These are phyloP conservation scores for Cotesia typhae DNA, from an alignment of 1,140 invertebrate genomes.

Conservation along the genomic window DNA sequence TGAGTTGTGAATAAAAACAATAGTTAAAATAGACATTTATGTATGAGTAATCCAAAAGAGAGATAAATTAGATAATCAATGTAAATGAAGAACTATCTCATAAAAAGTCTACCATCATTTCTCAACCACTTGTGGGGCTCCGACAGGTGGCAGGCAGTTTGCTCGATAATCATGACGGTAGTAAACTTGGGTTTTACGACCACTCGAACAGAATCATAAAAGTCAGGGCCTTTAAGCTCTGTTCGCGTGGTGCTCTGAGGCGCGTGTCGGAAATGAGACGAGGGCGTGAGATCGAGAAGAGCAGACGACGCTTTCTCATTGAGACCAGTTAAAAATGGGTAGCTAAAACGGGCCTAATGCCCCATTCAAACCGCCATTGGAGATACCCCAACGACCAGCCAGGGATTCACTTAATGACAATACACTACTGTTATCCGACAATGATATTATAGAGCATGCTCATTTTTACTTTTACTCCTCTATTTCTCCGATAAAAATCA, in stretches of 20 bases:
- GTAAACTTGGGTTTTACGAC: constrained; percentile 67
- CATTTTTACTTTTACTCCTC: constrained; percentile 8
- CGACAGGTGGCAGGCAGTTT: constrained; percentile 67
- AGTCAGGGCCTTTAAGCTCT: constrained; percentile 65
- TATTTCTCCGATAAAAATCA: background rate
- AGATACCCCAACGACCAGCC: constrained; percentile 54
- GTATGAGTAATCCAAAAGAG: constrained; percentile 11
- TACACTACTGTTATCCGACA: constrained; percentile 34
- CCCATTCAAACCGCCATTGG: constrained; percentile 57
- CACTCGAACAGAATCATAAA: constrained; percentile 69
- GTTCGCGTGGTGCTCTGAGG: constrained; percentile 50
- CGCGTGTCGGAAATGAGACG: constrained; percentile 64
- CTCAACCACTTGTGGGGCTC: constrained; percentile 53
- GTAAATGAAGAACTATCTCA: constrained; percentile 42
- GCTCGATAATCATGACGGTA: constrained; percentile 67
- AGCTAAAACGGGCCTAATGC: constrained; percentile 63
- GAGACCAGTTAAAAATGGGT: constrained; percentile 35
- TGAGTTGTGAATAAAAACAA: constrained; percentile 7
- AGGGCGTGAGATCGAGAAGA: constrained; percentile 56
- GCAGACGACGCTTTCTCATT: background rate
- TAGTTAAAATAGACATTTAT: constrained; percentile 32
- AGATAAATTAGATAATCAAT: constrained; percentile 44
- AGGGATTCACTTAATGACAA: constrained; percentile 57
- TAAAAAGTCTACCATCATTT: constrained; percentile 28
- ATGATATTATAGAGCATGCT: background rate